Evolutionary conservation across 2,888 invertebrate species (phyloP).

Genomic region (Andrena marginata): DNA sequence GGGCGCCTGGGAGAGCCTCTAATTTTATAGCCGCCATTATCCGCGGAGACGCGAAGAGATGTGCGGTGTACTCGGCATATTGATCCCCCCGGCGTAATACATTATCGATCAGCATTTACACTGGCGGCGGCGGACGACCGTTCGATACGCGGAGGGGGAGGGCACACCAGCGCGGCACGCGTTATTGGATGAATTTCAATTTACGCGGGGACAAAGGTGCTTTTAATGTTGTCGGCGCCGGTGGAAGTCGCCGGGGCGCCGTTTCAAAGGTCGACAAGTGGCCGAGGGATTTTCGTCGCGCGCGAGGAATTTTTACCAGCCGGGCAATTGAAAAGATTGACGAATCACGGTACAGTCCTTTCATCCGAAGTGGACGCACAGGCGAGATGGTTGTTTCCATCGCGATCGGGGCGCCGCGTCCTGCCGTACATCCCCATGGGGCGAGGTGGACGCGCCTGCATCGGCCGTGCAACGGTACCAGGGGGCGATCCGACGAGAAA

Average conservation of each 20-base stretch:
- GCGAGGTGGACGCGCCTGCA: constrained; percentile 3
- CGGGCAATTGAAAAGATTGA: neutral
- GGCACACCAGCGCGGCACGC: constrained; percentile 26
- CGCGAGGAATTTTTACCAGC: constrained; percentile 12
- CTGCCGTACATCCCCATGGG: constrained; percentile 7
- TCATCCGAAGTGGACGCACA: neutral
- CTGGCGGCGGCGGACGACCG: constrained; percentile 14
- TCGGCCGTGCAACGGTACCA: constrained; percentile 36
- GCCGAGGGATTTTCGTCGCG: constrained; percentile 10
- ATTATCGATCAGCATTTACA: constrained; percentile 57
- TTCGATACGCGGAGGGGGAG: constrained; percentile 26
- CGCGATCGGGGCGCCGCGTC: constrained; percentile 12
- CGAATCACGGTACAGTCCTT: neutral
- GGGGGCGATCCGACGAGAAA: constrained; percentile 54
- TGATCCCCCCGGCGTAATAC: constrained; percentile 57
- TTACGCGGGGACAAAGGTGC: constrained; percentile 35
- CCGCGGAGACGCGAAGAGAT: constrained; percentile 47
- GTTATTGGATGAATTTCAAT: constrained; percentile 57
- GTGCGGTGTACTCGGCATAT: constrained; percentile 54
- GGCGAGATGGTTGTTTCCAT: neutral
- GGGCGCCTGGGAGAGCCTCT: constrained; percentile 41
- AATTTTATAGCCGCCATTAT: constrained; percentile 70
- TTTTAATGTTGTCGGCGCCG: constrained; percentile 45
- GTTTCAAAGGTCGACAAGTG: constrained; percentile 17
- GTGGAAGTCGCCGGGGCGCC: constrained; percentile 11